These are phyloP conservation scores for Oryzias melastigma DNA, from an alignment of 2,113 vertebrate species.

Conservation along the genomic window DNA sequence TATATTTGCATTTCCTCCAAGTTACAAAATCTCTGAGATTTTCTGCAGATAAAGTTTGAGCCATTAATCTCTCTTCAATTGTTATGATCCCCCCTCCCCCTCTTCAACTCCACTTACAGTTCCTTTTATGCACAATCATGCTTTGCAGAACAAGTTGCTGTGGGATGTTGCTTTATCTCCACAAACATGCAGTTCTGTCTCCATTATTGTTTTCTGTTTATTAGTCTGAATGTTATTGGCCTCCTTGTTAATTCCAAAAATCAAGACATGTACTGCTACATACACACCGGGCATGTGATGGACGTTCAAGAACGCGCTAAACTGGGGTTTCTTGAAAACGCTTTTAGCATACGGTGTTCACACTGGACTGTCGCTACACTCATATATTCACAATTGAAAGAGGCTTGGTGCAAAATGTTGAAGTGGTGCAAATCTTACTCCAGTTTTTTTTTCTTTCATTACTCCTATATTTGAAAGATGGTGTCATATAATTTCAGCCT, in stretches of 20 bases:
- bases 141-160: conserved; percentile 39
- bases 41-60: conserved; percentile 50
- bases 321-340: no score
- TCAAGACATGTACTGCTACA: conserved; percentile 2
- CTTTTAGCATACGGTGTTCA: no score
- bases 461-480: no score
- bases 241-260: conserved; percentile 10
- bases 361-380: no score
- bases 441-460: no score
- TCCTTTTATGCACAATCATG: conserved; percentile 33
- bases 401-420: no score
- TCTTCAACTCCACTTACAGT: neutral
- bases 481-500: no score
- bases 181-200: conserved; percentile 32
- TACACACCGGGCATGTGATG: no score
- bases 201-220: conserved; percentile 6
- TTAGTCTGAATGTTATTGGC: conserved; percentile 21
- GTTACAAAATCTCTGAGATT: conserved; percentile 52
- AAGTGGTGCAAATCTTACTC: no score
- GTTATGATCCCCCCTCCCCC: conserved; percentile 1
- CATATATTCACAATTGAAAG: no score
- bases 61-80: conserved; percentile 52
- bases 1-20: conserved; percentile 59
- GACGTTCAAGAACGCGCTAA: no score
- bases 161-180: conserved; percentile 49